Conservation (phyloP, 2,888 invertebrate species). For the Diaprepes abbreviatus region DNA sequence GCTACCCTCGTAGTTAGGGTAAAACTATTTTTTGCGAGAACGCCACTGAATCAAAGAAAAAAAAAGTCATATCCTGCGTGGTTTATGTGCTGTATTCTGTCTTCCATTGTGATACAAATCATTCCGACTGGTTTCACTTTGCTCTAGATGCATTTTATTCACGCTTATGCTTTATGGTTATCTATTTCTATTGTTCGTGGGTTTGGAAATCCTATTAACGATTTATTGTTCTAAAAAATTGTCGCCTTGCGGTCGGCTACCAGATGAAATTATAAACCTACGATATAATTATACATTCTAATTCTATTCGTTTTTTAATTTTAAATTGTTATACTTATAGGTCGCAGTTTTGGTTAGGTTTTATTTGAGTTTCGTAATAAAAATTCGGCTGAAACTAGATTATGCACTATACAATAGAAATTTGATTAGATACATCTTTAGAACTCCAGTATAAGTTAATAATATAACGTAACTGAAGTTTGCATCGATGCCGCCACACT, state of each 20-base stretch:
- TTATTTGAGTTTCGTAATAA: no score
- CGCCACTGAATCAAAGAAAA: constrained; percentile 10
- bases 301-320: neutral
- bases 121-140: constrained; percentile 38
- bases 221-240: constrained; percentile 3
- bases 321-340: no score
- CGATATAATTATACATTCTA: neutral
- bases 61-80: constrained; percentile 35
- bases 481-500: no score
- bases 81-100: constrained; percentile 25
- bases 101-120: constrained; percentile 37
- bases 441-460: no score
- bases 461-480: no score
- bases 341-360: no score
- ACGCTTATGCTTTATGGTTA: constrained; percentile 31
- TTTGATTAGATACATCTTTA: no score
- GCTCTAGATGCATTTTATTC: constrained; percentile 45
- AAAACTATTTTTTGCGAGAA: neutral
- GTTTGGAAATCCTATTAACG: neutral
- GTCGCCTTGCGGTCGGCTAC: neutral
- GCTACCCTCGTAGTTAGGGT: no score
- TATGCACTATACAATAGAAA: no score
- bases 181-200: constrained; percentile 36
- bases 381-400: no score
- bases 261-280: neutral